phyloP scores from a whole-genome alignment of 2,888 invertebrate genomes.

The Allolobophora icterica region DNA sequence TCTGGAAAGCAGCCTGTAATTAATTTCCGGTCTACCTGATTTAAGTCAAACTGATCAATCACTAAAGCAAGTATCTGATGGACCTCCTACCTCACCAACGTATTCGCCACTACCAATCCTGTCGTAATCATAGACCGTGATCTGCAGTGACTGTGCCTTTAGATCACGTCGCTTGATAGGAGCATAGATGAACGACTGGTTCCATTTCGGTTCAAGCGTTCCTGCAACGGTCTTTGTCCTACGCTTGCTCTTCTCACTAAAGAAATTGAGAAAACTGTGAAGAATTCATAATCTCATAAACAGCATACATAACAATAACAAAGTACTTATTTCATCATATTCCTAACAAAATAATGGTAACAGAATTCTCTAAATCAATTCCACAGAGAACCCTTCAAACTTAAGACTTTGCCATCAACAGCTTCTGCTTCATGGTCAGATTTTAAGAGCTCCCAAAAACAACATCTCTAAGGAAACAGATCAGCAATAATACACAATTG shows the following conservation, averaged over 20 bases:
- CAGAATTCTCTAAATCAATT: not conserved
- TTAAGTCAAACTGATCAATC: not conserved
- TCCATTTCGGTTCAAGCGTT: constrained; percentile 95
- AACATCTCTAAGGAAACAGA: not conserved
- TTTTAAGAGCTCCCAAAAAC: not conserved
- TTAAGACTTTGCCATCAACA: not conserved
- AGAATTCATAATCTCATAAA: not conserved
- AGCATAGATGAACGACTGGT: constrained; percentile 92
- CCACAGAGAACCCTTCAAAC: not conserved
- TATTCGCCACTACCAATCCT: constrained; percentile 86
- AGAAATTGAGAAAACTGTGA: not conserved
- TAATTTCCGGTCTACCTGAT: not conserved
- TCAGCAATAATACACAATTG: not conserved
- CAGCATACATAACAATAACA: not conserved
- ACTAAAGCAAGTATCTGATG: not conserved
- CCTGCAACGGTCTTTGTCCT: constrained; percentile 91
- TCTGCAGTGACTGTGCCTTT: constrained; percentile 78
- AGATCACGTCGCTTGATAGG: constrained; percentile 87
- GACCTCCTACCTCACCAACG: constrained; percentile 81
- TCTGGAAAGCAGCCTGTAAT: not conserved
- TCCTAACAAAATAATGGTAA: not conserved
- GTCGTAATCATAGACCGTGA: constrained; percentile 97
- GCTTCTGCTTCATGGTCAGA: not conserved
- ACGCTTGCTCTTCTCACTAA: constrained; percentile 91
- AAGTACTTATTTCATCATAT: constrained; percentile 8